phyloP scores from a whole-genome alignment of 2,797 vertebrate species.

The Gorsachius magnificus region DNA sequence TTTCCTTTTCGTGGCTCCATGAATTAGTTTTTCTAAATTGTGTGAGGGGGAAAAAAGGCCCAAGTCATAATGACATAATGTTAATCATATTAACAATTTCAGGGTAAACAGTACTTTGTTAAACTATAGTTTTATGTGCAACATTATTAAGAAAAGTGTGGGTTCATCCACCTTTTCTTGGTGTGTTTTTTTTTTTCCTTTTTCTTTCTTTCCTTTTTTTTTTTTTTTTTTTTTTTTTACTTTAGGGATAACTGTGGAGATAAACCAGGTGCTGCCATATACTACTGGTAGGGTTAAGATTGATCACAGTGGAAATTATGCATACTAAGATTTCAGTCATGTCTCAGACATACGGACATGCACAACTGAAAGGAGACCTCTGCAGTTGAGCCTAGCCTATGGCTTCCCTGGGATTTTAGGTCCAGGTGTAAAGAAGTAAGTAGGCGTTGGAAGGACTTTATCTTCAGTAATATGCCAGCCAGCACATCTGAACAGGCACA shows the following conservation, averaged over 20 bases:
- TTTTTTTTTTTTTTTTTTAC: neutral
- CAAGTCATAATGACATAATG: neutral
- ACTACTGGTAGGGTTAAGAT: neutral
- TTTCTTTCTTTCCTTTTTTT: too few species aligned
- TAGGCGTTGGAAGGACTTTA: slow-evolving; percentile 17
- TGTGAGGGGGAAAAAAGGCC: neutral
- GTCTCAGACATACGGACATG: neutral
- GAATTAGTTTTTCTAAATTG: neutral
- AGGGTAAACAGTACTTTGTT: neutral
- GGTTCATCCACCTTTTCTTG: neutral
- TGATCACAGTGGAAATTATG: neutral
- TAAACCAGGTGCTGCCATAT: neutral
- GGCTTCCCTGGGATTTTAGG: neutral
- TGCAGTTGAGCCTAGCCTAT: neutral
- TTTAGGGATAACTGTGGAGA: neutral
- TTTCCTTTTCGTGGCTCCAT: neutral
- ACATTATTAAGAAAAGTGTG: neutral
- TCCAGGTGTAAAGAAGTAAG: neutral
- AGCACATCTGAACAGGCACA: neutral
- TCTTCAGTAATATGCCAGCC: neutral
- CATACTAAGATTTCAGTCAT: neutral
- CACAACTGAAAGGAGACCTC: neutral
- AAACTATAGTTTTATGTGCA: neutral
- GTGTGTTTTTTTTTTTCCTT: neutral
- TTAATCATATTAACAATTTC: neutral